Evolutionary conservation across 2,113 vertebrate genomes (phyloP).

Genomic region (Maccullochella peelii): DNA sequence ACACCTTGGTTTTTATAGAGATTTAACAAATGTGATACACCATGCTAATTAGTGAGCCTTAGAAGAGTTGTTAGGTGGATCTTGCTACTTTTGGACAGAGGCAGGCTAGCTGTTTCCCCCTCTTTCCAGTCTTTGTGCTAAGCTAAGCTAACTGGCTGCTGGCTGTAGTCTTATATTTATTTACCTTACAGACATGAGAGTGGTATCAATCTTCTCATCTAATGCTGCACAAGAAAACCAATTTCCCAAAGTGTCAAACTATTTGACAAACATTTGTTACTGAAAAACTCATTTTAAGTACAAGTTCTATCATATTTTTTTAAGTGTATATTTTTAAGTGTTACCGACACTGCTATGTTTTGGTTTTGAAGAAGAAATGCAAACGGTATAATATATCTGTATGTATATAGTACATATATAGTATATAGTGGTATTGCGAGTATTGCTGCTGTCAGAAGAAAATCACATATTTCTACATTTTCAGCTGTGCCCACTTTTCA

Average conservation of each 20-base stretch:
- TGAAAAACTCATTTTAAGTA: too few relatives aligned
- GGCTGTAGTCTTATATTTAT: neutral
- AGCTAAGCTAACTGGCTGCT: neutral
- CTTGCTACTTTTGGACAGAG: neutral
- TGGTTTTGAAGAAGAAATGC: neutral
- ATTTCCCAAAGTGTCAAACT: too few relatives aligned
- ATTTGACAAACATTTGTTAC: too few relatives aligned
- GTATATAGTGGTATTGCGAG: too few relatives aligned
- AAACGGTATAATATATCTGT: neutral
- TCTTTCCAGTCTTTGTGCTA: neutral
- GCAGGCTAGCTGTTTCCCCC: neutral
- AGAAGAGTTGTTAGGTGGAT: neutral
- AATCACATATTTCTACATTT: neutral
- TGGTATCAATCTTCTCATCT: neutral
- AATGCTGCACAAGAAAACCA: neutral
- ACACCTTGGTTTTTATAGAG: neutral
- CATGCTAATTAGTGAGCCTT: neutral
- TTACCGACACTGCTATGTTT: neutral
- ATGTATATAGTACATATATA: too few relatives aligned
- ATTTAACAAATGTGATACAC: neutral
- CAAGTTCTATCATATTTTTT: too few relatives aligned
- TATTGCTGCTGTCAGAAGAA: neutral
- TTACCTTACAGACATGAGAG: too few relatives aligned
- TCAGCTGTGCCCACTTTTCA: neutral
- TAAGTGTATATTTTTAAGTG: too few relatives aligned